Conservation (phyloP, 2,113 vertebrate species). For the Pelodiscus sinensis region DNA sequence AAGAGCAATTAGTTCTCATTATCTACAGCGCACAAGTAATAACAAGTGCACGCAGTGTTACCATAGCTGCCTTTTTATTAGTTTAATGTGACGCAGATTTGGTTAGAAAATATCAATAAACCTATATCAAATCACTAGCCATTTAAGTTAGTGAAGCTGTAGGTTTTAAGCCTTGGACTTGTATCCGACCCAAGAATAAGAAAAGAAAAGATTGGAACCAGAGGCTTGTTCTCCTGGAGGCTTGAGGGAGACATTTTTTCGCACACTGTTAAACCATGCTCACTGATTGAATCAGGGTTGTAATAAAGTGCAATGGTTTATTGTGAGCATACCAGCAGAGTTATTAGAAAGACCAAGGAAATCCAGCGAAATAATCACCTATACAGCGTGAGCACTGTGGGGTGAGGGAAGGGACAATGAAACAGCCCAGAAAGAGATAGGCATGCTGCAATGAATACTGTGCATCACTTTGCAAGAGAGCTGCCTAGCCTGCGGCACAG, state of each 20-base stretch:
- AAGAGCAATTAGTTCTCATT: not conserved
- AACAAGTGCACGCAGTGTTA: not conserved
- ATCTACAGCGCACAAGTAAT: not conserved
- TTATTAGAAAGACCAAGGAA: constrained; percentile 58
- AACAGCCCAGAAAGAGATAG: not conserved
- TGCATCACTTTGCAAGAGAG: not conserved
- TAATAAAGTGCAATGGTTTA: constrained; percentile 51
- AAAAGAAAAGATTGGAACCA: constrained; percentile 69
- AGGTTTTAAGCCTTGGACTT: not conserved
- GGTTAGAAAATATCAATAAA: not conserved
- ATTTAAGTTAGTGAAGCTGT: not conserved
- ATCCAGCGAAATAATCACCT: constrained; percentile 73
- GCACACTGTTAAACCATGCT: constrained; percentile 69
- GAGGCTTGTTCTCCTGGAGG: constrained; percentile 32
- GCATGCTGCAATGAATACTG: not conserved
- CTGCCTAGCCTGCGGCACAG: not conserved
- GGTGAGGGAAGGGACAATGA: constrained; percentile 69
- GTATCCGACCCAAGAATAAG: constrained; percentile 48
- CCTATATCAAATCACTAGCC: not conserved
- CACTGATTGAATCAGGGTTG: constrained; percentile 67
- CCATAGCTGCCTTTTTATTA: not conserved
- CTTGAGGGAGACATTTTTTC: constrained; percentile 56
- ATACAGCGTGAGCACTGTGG: constrained; percentile 60
- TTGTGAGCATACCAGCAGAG: constrained; percentile 43
- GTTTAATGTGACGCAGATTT: constrained; percentile 2